Conservation (phyloP, 2,797 vertebrate genomes). For the Spinibarbus caldwelli region DNA sequence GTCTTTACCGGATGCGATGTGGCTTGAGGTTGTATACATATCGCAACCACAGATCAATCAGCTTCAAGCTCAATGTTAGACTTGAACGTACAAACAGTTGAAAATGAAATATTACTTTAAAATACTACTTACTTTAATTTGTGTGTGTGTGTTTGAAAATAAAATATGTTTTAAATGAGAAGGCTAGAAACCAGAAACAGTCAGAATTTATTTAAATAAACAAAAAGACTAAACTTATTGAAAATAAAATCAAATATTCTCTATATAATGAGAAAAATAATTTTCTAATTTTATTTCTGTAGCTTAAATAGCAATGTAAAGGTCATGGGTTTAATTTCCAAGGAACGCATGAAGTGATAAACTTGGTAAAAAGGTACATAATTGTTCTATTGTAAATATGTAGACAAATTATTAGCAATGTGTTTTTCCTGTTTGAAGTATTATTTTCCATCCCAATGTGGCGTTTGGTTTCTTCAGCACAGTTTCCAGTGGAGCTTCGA, state of each 20-base stretch:
- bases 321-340: background rate
- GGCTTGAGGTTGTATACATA: background rate
- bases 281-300: background rate
- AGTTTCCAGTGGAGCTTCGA: slow-evolving; percentile 33
- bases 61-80: background rate
- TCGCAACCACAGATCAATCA: background rate
- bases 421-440: background rate
- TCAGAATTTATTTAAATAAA: background rate
- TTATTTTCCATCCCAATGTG: slow-evolving; percentile 12
- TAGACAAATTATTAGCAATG: background rate
- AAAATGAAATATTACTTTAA: background rate
- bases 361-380: background rate
- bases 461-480: slow-evolving; percentile 28
- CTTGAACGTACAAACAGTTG: background rate
- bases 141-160: background rate
- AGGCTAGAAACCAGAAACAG: background rate
- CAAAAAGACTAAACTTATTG: background rate
- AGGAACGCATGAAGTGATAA: background rate
- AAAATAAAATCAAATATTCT: background rate
- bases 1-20: background rate
- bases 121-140: background rate
- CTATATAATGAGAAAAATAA: background rate
- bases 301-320: background rate
- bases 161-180: background rate
- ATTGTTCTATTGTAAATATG: background rate